phyloP scores from a whole-genome alignment of 2,113 vertebrate species.

The Tachuris rubrigastra region DNA sequence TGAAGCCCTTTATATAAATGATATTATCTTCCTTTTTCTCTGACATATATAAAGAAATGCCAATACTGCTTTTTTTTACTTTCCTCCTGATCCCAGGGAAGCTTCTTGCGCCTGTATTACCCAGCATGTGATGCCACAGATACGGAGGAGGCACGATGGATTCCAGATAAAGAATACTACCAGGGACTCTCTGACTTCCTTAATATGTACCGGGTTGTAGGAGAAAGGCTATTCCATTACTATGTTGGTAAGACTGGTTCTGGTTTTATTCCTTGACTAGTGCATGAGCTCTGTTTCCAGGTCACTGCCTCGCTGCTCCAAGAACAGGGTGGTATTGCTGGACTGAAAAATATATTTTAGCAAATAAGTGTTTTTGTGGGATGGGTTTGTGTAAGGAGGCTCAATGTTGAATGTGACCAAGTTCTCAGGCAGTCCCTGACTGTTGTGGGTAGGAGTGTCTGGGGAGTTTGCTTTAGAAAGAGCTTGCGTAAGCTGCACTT shows the following conservation, averaged over 20 bases:
- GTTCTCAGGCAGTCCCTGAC: neutral
- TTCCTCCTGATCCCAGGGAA: slow-evolving; percentile 74
- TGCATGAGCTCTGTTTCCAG: neutral
- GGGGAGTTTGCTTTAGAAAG: neutral
- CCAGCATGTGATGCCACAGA: slow-evolving; percentile 75
- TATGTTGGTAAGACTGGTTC: slow-evolving; percentile 82
- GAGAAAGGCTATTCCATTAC: slow-evolving; percentile 78
- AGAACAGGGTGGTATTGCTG: neutral
- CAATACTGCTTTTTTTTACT: neutral
- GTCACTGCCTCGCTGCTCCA: accelerated
- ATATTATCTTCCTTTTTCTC: neutral
- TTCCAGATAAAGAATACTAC: slow-evolving; percentile 89
- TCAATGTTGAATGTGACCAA: neutral
- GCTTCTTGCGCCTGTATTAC: slow-evolving; percentile 91
- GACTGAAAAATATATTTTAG: neutral
- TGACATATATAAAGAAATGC: neutral
- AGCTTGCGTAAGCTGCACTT: neutral
- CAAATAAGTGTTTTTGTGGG: neutral
- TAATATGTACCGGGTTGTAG: slow-evolving; percentile 79
- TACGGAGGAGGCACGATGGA: slow-evolving; percentile 81
- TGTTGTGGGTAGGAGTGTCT: neutral
- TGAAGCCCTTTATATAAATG: neutral
- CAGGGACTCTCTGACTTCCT: slow-evolving; percentile 88
- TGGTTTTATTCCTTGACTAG: neutral
- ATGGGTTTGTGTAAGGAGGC: neutral